Base-by-base conservation (phyloP, 1,140 invertebrate species). In the Ylistrum balloti region DNA sequence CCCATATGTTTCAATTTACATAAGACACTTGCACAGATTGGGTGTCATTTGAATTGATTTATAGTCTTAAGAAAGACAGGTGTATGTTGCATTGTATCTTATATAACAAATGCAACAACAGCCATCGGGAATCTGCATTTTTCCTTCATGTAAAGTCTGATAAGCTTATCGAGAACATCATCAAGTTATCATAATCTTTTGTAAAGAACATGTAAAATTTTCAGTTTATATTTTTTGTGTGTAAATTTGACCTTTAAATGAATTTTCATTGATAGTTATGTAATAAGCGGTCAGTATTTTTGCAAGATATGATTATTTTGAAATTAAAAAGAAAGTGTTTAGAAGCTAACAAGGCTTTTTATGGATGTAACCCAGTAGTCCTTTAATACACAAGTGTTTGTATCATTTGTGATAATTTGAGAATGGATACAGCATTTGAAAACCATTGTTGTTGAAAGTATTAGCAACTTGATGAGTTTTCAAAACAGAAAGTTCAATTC, bases 391-490 rank as follows among this genome's bases (percentile, higher is more conserved):
- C 56, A 74, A 3, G 28, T 74, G n/a, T 74, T 74, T 74, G 28
- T 74, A 74, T 74, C 56, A 28, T 74, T 74, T 74, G 56, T 74
- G 56, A 74, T 74, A 74, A 74, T 74, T 74, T 74, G 56, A 28
- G 56, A 20, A 56, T 28, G 56, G 22, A 74, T 74, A 11, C 56
- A 28, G 56, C 20, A 20, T 22, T 1, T 17, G 45, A 48, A 20
- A 9, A 9, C 5, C 22, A 28, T 5, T 3, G n/a, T 28, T 28
- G 56, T 28, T 56, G 22, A 74, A 28, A 74, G 56, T 74, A 28
- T 74, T 3, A 28, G 22, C 56, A 74, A n/a, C 56, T 74, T n/a
- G 28, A 74, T 17, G 17, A 74, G 5, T n/a, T n/a, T 7, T 28
- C 0, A 74, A 17, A 7, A 74, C n/a, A 74, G 20, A 45, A 45